Percentiles rank a stretch among this genome's conserved stretches.
phyloP scores from a whole-genome alignment of 2,113 vertebrate species.

The Meles meles region DNA sequence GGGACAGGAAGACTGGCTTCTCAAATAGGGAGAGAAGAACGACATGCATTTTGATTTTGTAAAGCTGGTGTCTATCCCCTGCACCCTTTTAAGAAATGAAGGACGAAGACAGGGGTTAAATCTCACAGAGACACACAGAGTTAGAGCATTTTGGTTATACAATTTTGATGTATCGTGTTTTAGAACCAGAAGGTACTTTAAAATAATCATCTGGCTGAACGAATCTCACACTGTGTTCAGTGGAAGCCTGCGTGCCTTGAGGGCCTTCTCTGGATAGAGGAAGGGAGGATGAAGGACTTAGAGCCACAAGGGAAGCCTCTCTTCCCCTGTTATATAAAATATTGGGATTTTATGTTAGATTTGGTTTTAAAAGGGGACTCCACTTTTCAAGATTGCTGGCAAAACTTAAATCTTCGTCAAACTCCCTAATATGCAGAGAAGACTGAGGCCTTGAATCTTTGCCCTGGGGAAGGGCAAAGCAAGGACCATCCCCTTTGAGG shows the following conservation, averaged over 20 bases:
- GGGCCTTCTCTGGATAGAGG: too few relatives aligned
- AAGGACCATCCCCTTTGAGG: neutral
- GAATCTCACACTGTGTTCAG: neutral
- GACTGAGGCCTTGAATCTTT: neutral
- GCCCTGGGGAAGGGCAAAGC: neutral
- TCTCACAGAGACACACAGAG: neutral
- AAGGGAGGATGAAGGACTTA: neutral
- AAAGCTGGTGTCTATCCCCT: neutral
- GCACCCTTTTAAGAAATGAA: neutral
- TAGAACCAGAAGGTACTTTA: neutral
- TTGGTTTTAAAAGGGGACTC: neutral
- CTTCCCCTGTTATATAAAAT: neutral
- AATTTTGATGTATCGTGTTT: neutral
- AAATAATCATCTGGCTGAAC: neutral
- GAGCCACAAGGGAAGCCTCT: neutral
- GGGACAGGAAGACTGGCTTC: constrained; percentile 10
- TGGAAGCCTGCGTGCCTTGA: neutral
- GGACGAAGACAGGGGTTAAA: neutral
- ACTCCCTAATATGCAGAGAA: neutral
- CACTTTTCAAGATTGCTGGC: neutral
- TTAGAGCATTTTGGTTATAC: neutral
- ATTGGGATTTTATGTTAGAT: neutral
- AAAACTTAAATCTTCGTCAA: neutral
- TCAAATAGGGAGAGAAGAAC: neutral
- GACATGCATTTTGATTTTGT: constrained; percentile 13